Evolutionary conservation across 2,888 invertebrate genomes (phyloP), one percentile per base, ranked within the genome.

Genomic region (Rotaria macrura): DNA sequence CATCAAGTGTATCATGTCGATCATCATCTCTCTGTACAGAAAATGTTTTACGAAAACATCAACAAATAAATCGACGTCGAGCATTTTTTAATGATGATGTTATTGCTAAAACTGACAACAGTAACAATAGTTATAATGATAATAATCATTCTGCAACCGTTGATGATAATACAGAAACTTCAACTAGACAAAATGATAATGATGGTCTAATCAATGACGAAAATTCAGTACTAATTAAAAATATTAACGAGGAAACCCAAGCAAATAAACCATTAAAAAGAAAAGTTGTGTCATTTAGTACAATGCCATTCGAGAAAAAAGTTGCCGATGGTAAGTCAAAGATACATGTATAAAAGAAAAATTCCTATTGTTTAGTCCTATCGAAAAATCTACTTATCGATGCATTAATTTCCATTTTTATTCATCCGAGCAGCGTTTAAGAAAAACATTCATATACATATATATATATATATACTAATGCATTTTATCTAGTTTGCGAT

Each of bases 401-500:
- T 65, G 29, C 29, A 0, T 14, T 52, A 52, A 52, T 52, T 23
- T 52, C 23, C 52, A 23, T 52, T 52, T 52, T 2, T 23, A 52
- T 52, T 52, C 23, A 23, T 52, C 23, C 52, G 23, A 52, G 23
- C 6, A 7, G 23, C 83, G 25, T 34, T 10, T 85, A 54, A 55
- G 23, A 85, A 72, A 47, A 34, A 57, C 29, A 72, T 83, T 43
- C 65, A n/a, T n/a, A n/a, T n/a, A n/a, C n/a, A n/a, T n/a, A n/a
- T n/a, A n/a, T n/a, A n/a, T n/a, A n/a, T n/a, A n/a, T n/a, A n/a
- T n/a, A n/a, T n/a, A n/a, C n/a, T n/a, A n/a, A n/a, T n/a, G n/a
- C n/a, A n/a, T n/a, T 49, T 38, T 84, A 88, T 89, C 47, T 90
- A 93, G 93, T 92, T 54, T 90, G 91, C 86, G 93, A 93, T 88